Evolutionary conservation across 2,113 vertebrate genomes (phyloP).

Genomic region (Laterallus jamaicensis): DNA sequence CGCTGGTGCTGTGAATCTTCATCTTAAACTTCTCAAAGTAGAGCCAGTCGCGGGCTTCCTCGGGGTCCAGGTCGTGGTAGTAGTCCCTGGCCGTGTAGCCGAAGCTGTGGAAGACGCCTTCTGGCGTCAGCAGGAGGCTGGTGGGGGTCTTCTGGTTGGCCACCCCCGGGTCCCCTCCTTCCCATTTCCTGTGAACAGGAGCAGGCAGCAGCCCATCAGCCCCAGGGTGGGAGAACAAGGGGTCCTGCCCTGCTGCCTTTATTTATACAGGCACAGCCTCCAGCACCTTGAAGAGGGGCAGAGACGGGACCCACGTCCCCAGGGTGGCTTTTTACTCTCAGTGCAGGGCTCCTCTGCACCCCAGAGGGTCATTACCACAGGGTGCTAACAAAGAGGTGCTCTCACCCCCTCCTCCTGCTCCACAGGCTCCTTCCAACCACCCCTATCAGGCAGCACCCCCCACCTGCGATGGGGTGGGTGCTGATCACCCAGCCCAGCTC

Average conservation of each 20-base stretch:
- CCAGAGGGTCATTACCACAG: fast-evolving
- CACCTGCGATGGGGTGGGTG: fast-evolving
- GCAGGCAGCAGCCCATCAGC: neutral
- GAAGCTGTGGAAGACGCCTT: conserved; percentile 92
- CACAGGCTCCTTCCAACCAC: fast-evolving
- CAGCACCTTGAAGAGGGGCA: fast-evolving
- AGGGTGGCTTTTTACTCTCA: neutral
- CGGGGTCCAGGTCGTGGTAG: conserved; percentile 94
- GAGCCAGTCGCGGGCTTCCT: conserved; percentile 92
- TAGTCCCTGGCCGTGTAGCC: conserved; percentile 92
- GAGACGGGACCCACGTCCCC: fast-evolving
- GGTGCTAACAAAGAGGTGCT: neutral
- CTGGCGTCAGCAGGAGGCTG: conserved; percentile 90
- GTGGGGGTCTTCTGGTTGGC: conserved; percentile 98
- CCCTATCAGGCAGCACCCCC: neutral
- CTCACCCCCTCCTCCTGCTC: neutral
- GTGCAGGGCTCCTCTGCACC: too few species aligned
- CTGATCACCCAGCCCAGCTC: fast-evolving
- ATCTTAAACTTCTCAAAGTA: conserved; percentile 99
- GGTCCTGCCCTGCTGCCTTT: fast-evolving
- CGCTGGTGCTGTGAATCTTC: conserved; percentile 95
- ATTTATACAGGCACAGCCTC: fast-evolving
- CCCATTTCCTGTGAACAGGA: conserved; percentile 87
- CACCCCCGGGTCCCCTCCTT: conserved; percentile 93
- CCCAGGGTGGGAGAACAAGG: fast-evolving